Evolutionary conservation across 2,113 vertebrate genomes (phyloP).

Genomic region (Rhynchopsitta pachyrhyncha): DNA sequence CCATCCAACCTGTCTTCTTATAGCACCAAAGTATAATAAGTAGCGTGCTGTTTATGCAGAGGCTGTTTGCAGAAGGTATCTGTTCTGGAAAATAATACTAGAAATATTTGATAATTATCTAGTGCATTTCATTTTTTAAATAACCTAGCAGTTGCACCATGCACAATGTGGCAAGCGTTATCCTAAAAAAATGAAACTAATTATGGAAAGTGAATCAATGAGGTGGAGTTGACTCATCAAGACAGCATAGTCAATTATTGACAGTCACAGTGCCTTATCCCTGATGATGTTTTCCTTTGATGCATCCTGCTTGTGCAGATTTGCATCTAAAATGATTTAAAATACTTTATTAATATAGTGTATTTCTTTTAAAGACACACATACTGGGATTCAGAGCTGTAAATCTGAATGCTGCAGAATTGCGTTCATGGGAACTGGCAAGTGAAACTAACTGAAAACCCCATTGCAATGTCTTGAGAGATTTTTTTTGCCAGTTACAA

Average conservation of each 20-base stretch:
- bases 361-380: not conserved
- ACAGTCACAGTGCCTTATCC: not conserved
- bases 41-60: not conserved
- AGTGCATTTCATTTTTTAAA: not conserved
- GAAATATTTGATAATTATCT: not conserved
- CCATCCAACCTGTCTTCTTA: no score
- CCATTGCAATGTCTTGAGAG: not conserved
- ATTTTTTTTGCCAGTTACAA: not conserved
- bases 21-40: not conserved
- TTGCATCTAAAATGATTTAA: not conserved
- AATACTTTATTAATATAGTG: not conserved
- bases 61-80: not conserved
- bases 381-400: not conserved
- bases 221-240: not conserved
- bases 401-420: not conserved
- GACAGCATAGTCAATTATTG: not conserved
- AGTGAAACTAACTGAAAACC: not conserved
- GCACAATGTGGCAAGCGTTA: no score
- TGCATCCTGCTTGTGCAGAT: not conserved
- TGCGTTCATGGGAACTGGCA: not conserved
- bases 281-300: not conserved
- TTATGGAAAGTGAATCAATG: not conserved
- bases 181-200: not conserved
- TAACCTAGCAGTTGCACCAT: not conserved
- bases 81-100: fast-evolving